Evolutionary conservation across 2,797 vertebrate species (phyloP), one percentile per base, ranked within the genome.

Genomic region (Centropyge bicolor): DNA sequence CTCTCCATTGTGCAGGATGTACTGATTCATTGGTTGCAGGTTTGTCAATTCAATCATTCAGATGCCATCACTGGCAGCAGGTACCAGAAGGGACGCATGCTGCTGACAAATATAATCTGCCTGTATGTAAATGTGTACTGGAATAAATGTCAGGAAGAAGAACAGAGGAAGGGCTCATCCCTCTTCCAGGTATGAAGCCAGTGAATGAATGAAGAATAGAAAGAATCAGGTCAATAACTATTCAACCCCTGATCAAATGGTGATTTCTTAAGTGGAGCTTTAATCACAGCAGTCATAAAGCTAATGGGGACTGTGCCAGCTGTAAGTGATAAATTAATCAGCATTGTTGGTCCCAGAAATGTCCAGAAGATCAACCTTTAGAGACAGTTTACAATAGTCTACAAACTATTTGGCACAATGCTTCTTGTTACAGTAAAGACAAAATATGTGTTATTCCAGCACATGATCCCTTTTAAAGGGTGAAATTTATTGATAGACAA

Each of bases 381-480:
- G 12, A 35, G n/a, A 36, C 22, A 20, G 17, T 51, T 51, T n/a
- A 22, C 10, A 54, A 13, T 24, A 48, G 8, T 24, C 55, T 64
- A 63, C 14, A 94, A 91, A 95, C 55, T 92, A 92, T 85, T 88
- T 86, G 93, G 93, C 79, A 92, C 31, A 94, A 93, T 93, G 91
- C 88, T 80, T 93, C 63, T 81, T 76, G 52, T 36, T 38, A 41
- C 65, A 60, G 11, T 11, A 54, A 79, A 78, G 45, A 54, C 61
- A 68, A 77, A 49, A 70, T 31, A 59, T 60, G 80, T 80, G 14
- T 89, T 27, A 74, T 87, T 86, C 70, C 70, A 78, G 77, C 74
- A 83, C 62, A 67, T 40, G 24, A 59, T 36, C 48, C 48, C 24
- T 78, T 66, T 68, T 57, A 62, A 75, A 83, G 24, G 61, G 48